These are phyloP conservation scores for Chrysolina haemoptera DNA, from an alignment of 2,888 invertebrate genomes.

Conservation along the genomic window DNA sequence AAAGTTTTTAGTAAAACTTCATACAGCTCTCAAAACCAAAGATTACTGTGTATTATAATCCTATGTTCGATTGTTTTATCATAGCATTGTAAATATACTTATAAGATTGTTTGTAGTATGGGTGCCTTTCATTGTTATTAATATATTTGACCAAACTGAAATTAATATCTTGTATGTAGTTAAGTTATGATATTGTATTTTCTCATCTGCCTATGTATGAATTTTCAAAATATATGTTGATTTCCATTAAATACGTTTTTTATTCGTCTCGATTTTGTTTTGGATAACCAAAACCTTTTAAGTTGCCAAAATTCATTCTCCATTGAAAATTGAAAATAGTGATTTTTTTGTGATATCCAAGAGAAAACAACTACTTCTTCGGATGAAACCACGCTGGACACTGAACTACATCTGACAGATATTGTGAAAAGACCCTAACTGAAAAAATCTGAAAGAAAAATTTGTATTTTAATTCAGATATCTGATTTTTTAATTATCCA, in stretches of 20 bases:
- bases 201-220: conserved; percentile 53
- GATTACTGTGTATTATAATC: conserved; percentile 54
- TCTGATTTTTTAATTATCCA: no score
- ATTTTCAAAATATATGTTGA: conserved; percentile 59
- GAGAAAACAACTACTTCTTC: no score
- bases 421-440: no score
- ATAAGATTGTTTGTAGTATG: conserved; percentile 49
- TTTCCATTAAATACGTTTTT: conserved; percentile 46
- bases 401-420: no score
- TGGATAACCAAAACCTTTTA: neutral
- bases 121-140: conserved; percentile 58
- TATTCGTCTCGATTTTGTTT: conserved; percentile 8
- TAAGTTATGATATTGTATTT: conserved; percentile 52
- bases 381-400: no score
- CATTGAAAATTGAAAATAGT: no score
- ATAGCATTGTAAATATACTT: conserved; percentile 46
- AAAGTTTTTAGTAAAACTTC: conserved; percentile 67
- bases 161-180: conserved; percentile 47
- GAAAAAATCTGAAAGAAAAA: no score
- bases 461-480: no score
- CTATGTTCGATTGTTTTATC: conserved; percentile 35
- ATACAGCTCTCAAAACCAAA: conserved; percentile 70
- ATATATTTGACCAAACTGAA: conserved; percentile 33
- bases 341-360: no score
- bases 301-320: no score